Conservation (phyloP, 2,888 invertebrate genomes). For the Caenorhabditis sp. region DNA sequence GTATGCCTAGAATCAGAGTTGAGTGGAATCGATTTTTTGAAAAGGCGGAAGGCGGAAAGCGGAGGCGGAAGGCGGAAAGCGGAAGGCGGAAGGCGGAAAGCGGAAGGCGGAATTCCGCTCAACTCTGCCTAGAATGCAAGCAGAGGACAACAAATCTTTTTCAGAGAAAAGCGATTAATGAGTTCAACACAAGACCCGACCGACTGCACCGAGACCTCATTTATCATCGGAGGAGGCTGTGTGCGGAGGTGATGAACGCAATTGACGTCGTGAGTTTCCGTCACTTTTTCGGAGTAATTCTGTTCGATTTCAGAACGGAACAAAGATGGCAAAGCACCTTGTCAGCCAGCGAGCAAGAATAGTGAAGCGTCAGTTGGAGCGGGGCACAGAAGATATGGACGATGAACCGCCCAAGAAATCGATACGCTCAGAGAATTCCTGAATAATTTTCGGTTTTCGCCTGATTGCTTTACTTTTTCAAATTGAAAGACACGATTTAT, state of each 20-base stretch:
- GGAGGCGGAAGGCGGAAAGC: too few species aligned
- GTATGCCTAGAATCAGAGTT: background rate
- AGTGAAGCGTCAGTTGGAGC: background rate
- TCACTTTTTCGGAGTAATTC: background rate
- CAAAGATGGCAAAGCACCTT: background rate
- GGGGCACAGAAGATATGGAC: too few species aligned
- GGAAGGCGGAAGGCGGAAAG: too few species aligned
- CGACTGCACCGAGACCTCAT: background rate
- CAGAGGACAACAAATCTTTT: background rate
- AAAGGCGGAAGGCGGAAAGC: too few species aligned
- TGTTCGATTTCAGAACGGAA: background rate
- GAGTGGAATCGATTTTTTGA: too few species aligned
- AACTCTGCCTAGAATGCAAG: too few species aligned
- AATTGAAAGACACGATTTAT: too few species aligned
- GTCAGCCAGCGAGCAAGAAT: background rate
- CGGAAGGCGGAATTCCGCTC: too few species aligned
- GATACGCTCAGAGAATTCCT: too few species aligned
- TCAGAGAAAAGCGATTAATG: background rate
- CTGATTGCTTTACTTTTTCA: too few species aligned
- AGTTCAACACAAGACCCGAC: background rate
- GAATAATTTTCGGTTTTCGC: too few species aligned
- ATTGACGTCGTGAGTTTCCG: background rate
- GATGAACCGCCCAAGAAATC: too few species aligned
- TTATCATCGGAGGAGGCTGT: background rate
- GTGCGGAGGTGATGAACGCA: background rate